Evolutionary conservation across 2,113 vertebrate species (phyloP), one percentile per base, ranked within the genome.

Genomic region (Collichthys lucidus): DNA sequence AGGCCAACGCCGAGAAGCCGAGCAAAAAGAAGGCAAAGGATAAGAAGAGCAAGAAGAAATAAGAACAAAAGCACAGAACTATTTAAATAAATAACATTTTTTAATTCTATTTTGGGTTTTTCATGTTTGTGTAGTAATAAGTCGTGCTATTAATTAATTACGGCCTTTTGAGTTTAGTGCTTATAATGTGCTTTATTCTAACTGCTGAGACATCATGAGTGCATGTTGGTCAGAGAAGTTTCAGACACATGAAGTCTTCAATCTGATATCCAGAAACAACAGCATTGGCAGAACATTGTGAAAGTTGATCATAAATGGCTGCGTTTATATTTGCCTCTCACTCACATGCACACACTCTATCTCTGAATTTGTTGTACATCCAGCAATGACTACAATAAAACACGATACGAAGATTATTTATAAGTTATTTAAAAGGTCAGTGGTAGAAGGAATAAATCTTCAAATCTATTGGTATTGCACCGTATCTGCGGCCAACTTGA

Each of bases 41-140:
- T 77, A 99, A 97, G 94, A 97, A 96, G 93, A 97, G 94, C 93
- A 99, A 99, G 94, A 96, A 95, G 90, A 99, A 99, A 98, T 96
- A 91, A 96, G 78, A 95, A 96, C 91, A 94, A 94, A 93, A 87
- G 94, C 95, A 94, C 95, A 96, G 91, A 94, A 72, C 73, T 94
- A 92, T 94, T 94, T 94, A 94, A 95, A 94, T 93, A 92, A 94
- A 88, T n/a, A n/a, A n/a, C n/a, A 2, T 31, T 82, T 67, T 87
- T 52, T 12, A 88, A 92, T 86, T 80, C 53, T 83, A 60, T 55
- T 75, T 68, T 60, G 16, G 79, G 29, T 56, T 68, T 12, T 70
- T 49, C 8, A 12, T 81, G 55, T 75, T 56, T n/a, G n/a, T 47
- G 15, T n/a, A 19, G 0, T 31, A 44, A n/a, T 31, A 9, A 66